Percentiles rank a stretch among this genome's conserved stretches.
Conservation (phyloP, 2,888 invertebrate genomes). For the Coleophora flavipennella region DNA sequence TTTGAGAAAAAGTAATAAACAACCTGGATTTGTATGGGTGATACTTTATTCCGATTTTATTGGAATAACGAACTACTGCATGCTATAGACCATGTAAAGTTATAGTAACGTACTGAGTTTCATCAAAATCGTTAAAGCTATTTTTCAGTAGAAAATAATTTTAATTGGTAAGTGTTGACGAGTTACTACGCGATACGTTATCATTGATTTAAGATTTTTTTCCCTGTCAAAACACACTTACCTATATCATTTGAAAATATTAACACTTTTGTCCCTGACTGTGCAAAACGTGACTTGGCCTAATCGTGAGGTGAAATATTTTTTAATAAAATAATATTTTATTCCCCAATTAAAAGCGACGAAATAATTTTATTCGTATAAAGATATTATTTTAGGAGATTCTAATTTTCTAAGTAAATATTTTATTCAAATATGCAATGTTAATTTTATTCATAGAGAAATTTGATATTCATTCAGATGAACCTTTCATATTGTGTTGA, state of each 20-base stretch:
- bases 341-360: constrained; percentile 57
- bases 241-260: background rate
- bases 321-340: constrained; percentile 60
- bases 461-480: no score
- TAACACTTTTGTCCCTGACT: constrained; percentile 28
- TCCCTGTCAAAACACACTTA: background rate
- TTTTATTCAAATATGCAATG: constrained; percentile 3
- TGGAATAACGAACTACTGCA: no score
- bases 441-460: constrained; percentile 6
- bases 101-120: no score
- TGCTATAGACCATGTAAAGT: no score
- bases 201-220: no score
- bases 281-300: constrained; percentile 56
- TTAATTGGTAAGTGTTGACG: no score
- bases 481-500: background rate
- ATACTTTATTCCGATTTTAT: no score
- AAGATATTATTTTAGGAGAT: constrained; percentile 52
- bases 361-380: constrained; percentile 61
- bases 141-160: no score
- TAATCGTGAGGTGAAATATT: constrained; percentile 48
- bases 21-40: no score
- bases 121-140: no score
- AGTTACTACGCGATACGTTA: no score
- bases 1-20: no score
- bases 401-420: constrained; percentile 6